A percentile compares a stretch with the other conserved stretches of the same genome.
phyloP scores from a whole-genome alignment of 2,888 invertebrate species.

The Spialia ferax region DNA sequence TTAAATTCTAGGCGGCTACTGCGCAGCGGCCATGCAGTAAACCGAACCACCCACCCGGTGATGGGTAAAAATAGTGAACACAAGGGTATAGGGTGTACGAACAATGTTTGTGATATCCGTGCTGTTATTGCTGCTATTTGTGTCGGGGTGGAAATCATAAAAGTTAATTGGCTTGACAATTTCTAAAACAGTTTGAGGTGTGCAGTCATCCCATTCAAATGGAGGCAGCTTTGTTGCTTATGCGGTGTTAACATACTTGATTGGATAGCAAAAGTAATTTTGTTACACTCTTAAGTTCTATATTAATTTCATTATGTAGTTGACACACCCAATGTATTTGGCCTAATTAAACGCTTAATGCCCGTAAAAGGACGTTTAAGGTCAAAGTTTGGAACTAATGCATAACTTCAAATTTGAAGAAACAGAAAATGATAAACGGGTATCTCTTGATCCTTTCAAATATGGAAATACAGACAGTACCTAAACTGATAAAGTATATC shows the following conservation, averaged over 20 bases:
- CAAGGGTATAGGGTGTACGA: conserved; percentile 34
- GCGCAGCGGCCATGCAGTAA: conserved; percentile 68
- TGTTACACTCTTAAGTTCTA: too few species aligned
- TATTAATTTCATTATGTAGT: too few species aligned
- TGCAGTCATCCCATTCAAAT: background rate
- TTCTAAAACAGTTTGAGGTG: conserved; percentile 4
- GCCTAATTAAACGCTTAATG: too few species aligned
- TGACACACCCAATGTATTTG: too few species aligned
- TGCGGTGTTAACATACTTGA: background rate
- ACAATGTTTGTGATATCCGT: conserved; percentile 59
- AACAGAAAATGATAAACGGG: background rate
- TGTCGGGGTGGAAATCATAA: conserved; percentile 27
- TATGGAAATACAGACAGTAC: background rate
- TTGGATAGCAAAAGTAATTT: too few species aligned
- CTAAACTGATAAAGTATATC: background rate
- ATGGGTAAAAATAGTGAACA: conserved; percentile 64
- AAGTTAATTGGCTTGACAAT: conserved; percentile 17
- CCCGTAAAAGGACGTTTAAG: too few species aligned
- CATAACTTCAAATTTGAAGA: background rate
- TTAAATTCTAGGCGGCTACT: conserved; percentile 81
- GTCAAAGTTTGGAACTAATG: background rate
- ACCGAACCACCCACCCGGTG: conserved; percentile 77
- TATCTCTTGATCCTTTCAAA: background rate
- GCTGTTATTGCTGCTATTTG: conserved; percentile 42
- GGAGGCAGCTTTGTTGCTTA: background rate